These are phyloP conservation scores for Euplagia quadripunctaria DNA, from an alignment of 2,888 invertebrate genomes.

Conservation along the genomic window DNA sequence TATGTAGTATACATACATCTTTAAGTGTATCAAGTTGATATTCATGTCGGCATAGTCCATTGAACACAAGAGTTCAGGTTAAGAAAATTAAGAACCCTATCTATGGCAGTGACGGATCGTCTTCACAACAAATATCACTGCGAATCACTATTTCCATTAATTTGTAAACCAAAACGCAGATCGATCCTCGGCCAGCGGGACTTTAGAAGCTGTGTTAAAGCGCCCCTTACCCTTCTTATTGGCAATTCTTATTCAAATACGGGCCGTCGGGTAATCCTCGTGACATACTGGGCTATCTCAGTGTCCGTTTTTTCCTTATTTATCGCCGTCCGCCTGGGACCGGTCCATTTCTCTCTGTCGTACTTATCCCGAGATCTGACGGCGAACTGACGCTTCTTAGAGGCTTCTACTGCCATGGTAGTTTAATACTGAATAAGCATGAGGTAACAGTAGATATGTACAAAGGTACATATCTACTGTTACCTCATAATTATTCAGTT, in stretches of 20 bases:
- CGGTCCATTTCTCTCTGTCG: constrained; percentile 84
- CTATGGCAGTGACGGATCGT: too few relatives aligned
- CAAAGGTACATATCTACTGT: too few relatives aligned
- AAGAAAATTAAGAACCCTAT: too few relatives aligned
- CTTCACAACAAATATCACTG: neutral
- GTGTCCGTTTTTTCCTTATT: constrained; percentile 82
- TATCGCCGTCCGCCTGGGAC: constrained; percentile 72
- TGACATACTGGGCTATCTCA: constrained; percentile 81
- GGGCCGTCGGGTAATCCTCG: constrained; percentile 76
- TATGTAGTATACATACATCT: too few relatives aligned
- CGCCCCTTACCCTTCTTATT: constrained; percentile 71
- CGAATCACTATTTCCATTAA: constrained; percentile 26
- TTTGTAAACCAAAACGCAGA: constrained; percentile 53
- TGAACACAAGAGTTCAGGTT: too few relatives aligned
- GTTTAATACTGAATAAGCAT: constrained; percentile 58
- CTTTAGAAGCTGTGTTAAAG: constrained; percentile 71
- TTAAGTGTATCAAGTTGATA: too few relatives aligned
- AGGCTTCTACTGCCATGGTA: constrained; percentile 69
- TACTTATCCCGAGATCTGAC: constrained; percentile 83
- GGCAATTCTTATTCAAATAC: constrained; percentile 86
- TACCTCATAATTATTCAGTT: too few relatives aligned
- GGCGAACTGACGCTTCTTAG: constrained; percentile 78
- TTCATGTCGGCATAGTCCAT: too few relatives aligned
- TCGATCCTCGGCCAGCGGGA: constrained; percentile 74
- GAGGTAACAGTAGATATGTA: constrained; percentile 52